Evolutionary conservation across 2,888 invertebrate species (phyloP), one percentile per base, ranked within the genome.

Genomic region (Molorchus minor): DNA sequence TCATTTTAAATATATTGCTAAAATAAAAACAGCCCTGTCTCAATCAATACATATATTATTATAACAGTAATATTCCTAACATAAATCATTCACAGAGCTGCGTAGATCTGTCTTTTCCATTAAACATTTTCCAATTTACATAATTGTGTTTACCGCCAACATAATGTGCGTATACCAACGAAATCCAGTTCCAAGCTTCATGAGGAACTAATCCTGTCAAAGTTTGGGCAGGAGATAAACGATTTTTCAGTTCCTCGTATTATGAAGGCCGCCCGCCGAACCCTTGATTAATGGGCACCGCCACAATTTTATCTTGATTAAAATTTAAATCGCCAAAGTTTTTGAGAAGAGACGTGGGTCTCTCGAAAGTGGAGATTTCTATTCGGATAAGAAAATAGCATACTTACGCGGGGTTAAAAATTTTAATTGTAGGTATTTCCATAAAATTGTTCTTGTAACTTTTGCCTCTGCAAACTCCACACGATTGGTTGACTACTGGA

Each of bases 281-380:
- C 19, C 17, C 17, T 40, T 40, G 40, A 40, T 40, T 40, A 40
- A 40, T 40, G 40, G 19, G 40, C 17, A 20, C 19, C 40, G 12
- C 19, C 17, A 40, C 40, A 40, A 40, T 40, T 40, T 40, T 40
- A 40, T 40, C 40, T 19, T 17, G 40, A 40, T 19, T 19, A 40
- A 40, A 40, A 19, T 40, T 40, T 40, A 40, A 17, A 40, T 15
- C 1, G 20, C 40, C 12, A 20, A 40, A 19, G 16, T n/a, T n/a
- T 17, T 40, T 40, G n/a, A n/a, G 20, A 19, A 40, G 40, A 19
- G 13, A 16, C 29, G 8, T 7, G 8, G 5, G 4, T 4, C 16
- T 7, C 16, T 36, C 36, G 36, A 16, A 16, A 15, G 16, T 15
- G 36, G 15, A 13, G 16, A 36, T 16, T 16, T 10, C 15, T 36